Conservation (phyloP, 23 tunicate species). For the Clavelina lepadiformis region DNA sequence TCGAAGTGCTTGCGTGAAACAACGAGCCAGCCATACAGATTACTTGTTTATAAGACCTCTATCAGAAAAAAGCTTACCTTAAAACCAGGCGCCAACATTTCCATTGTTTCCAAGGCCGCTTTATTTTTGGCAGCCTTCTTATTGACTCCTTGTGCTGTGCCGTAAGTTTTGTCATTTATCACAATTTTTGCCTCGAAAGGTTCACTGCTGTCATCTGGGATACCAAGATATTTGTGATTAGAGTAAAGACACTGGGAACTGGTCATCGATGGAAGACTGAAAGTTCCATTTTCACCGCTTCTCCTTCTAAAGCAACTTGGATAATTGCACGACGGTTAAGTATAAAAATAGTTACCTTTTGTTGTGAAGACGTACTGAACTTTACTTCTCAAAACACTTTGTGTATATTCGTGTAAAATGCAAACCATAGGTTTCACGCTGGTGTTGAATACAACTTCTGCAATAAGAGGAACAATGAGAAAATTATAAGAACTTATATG, state of each 20-base stretch:
- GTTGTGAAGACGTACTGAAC: constrained; percentile 58
- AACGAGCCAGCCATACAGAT: no score
- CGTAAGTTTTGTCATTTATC: constrained; percentile 59
- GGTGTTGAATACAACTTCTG: constrained; percentile 57
- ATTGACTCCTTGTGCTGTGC: constrained; percentile 60
- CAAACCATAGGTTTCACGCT: constrained; percentile 67
- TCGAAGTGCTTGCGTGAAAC: no score
- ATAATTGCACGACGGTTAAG: no score
- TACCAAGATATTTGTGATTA: no score
- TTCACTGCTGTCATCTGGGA: constrained; percentile 45
- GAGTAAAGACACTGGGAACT: no score
- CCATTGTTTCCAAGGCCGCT: constrained; percentile 85
- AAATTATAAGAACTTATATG: no score
- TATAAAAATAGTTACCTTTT: no score
- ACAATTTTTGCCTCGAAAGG: constrained; percentile 52
- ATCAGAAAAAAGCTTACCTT: constrained; percentile 50
- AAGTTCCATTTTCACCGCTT: no score
- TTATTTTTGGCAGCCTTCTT: constrained; percentile 72
- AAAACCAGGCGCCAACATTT: constrained; percentile 81
- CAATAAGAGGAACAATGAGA: constrained; percentile 3
- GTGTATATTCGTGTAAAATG: constrained; percentile 82
- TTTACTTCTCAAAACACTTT: constrained; percentile 48
- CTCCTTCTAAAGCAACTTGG: no score
- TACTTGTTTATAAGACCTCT: no score
- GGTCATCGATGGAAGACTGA: no score